A percentile compares a stretch with the other conserved stretches of the same genome.
Evolutionary conservation across 2,888 invertebrate species (phyloP).

Genomic region (Microplitis manilae): DNA sequence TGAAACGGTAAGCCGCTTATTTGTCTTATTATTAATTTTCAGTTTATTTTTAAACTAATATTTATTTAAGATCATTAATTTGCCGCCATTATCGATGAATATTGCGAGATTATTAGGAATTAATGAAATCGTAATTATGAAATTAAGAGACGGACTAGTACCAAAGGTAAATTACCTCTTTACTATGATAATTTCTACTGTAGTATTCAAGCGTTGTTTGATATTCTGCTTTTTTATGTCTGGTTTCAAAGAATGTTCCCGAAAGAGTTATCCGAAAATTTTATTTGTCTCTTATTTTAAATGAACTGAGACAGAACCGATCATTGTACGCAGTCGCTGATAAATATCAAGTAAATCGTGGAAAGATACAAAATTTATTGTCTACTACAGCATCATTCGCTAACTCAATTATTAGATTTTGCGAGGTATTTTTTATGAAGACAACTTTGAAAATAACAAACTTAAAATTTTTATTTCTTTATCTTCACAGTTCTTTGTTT

Average conservation of each 20-base stretch:
- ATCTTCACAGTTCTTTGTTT: conserved; percentile 14
- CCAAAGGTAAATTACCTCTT: conserved; percentile 60
- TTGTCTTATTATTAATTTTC: conserved; percentile 32
- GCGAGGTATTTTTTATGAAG: conserved; percentile 73
- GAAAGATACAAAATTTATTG: conserved; percentile 85
- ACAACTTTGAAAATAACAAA: not conserved
- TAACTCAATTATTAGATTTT: conserved; percentile 84
- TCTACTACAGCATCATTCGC: conserved; percentile 82
- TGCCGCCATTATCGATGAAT: conserved; percentile 76
- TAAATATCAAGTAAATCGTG: conserved; percentile 82
- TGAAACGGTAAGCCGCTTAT: conserved; percentile 74
- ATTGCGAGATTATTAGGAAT: conserved; percentile 85
- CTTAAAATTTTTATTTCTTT: not conserved
- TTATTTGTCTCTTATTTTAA: conserved; percentile 88
- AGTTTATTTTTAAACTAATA: conserved; percentile 37
- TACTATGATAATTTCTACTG: conserved; percentile 9
- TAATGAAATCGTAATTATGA: conserved; percentile 75
- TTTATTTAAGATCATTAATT: conserved; percentile 75
- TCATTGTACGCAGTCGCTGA: conserved; percentile 80
- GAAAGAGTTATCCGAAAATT: conserved; percentile 82
- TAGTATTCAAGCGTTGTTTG: conserved; percentile 10
- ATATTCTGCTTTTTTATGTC: conserved; percentile 18
- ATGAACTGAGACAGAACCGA: conserved; percentile 82
- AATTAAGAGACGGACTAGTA: conserved; percentile 62
- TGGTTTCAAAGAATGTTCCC: conserved; percentile 74